Evolutionary conservation across 2,888 invertebrate genomes (phyloP).

Genomic region (Drosophila testacea): DNA sequence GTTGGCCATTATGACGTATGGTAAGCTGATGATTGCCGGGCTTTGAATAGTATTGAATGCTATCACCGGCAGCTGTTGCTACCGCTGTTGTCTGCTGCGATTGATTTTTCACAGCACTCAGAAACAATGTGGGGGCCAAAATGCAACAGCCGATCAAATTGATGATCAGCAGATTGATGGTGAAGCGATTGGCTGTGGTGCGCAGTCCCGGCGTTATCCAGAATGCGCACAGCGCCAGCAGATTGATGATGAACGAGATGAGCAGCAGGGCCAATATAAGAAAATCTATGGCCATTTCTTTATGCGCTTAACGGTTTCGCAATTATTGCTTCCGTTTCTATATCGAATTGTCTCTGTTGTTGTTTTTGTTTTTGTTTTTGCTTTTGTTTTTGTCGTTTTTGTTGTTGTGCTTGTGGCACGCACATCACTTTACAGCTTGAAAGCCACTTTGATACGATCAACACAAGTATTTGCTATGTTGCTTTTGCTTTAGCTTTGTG

Average conservation of each 20-base stretch:
- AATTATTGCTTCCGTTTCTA: constrained; percentile 21
- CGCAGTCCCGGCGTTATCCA: constrained; percentile 85
- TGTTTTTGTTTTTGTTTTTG: constrained; percentile 20
- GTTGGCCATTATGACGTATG: constrained; percentile 78
- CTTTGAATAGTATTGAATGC: constrained; percentile 81
- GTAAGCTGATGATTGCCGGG: constrained; percentile 81
- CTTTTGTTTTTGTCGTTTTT: constrained; percentile 37
- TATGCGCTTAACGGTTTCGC: constrained; percentile 24
- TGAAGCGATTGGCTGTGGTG: constrained; percentile 85
- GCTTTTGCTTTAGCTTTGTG: constrained; percentile 16
- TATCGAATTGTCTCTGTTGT: constrained; percentile 34
- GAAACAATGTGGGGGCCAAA: constrained; percentile 83
- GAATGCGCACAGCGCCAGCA: constrained; percentile 85
- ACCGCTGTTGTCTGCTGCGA: constrained; percentile 21
- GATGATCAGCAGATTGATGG: constrained; percentile 85
- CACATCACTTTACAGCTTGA: constrained; percentile 74
- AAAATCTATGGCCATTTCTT: constrained; percentile 85
- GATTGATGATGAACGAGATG: constrained; percentile 84
- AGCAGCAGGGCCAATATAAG: constrained; percentile 85
- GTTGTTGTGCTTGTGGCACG: constrained; percentile 52
- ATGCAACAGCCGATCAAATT: constrained; percentile 84
- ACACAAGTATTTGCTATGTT: constrained; percentile 18
- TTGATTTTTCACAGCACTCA: constrained; percentile 64
- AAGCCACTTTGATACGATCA: constrained; percentile 54
- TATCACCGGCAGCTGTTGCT: constrained; percentile 64